Percentiles rank a stretch among this genome's conserved stretches.
phyloP scores from a whole-genome alignment of 2,113 vertebrate genomes.

The Hydrolagus affinis region DNA sequence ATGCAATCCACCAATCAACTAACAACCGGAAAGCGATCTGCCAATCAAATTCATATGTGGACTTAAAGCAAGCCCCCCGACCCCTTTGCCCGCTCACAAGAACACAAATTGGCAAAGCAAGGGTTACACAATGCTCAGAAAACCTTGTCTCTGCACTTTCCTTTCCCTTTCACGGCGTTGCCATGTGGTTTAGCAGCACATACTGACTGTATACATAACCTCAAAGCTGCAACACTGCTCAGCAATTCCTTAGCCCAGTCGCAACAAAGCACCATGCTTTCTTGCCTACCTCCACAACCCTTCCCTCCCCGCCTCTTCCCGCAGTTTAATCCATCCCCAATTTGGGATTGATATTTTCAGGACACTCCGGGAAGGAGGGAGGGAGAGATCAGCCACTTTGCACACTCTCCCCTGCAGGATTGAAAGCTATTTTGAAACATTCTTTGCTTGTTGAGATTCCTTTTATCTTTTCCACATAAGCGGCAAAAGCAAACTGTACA shows the following conservation, averaged over 20 bases:
- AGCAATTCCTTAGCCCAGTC: slow-evolving; percentile 1
- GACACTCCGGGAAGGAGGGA: no score
- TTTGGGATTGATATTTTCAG: no score
- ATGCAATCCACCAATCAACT: no score
- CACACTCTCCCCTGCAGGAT: not conserved
- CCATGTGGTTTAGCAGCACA: not conserved
- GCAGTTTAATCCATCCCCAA: no score
- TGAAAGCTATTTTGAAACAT: not conserved
- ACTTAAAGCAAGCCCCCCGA: no score
- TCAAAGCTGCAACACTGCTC: not conserved
- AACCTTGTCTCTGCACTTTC: not conserved
- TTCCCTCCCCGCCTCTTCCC: no score
- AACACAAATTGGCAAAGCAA: not conserved
- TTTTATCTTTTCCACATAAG: not conserved
- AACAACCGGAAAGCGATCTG: no score
- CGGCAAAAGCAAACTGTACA: not conserved
- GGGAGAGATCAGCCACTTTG: not conserved
- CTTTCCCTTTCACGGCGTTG: no score
- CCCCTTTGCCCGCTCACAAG: not conserved
- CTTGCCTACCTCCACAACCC: no score
- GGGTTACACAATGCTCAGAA: not conserved
- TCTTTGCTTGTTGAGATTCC: not conserved
- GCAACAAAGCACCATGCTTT: not conserved
- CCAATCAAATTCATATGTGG: no score
- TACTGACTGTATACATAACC: not conserved